Percentiles rank a stretch among this genome's conserved stretches.
These are phyloP conservation scores for Hyalella azteca DNA, from an alignment of 2,888 invertebrate genomes.

Conservation along the genomic window DNA sequence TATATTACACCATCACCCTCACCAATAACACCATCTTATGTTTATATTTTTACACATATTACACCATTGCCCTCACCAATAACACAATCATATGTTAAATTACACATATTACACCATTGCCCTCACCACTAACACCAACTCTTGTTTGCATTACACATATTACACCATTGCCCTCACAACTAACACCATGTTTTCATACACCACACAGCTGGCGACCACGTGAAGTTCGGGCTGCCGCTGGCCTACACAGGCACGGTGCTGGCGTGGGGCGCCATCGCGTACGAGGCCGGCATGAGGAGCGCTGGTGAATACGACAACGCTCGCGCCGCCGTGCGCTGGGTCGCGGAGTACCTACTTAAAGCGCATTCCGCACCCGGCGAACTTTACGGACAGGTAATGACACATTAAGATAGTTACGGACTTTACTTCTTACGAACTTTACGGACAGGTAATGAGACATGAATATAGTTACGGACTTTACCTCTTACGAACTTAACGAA, in stretches of 20 bases:
- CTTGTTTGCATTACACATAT: too few relatives aligned
- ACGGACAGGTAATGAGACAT: constrained; percentile 62
- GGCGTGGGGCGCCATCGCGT: constrained; percentile 44
- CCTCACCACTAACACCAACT: too few relatives aligned
- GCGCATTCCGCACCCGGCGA: constrained; percentile 33
- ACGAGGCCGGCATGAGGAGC: constrained; percentile 58
- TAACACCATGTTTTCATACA: background rate
- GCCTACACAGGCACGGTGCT: constrained; percentile 40
- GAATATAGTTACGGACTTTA: too few relatives aligned
- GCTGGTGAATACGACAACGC: constrained; percentile 52
- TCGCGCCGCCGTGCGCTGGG: constrained; percentile 40
- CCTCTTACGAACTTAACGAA: constrained; percentile 28
- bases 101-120: too few relatives aligned
- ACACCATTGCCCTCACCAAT: too few relatives aligned
- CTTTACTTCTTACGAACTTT: constrained; percentile 9
- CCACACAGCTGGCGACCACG: constrained; percentile 46
- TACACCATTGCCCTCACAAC: too few relatives aligned
- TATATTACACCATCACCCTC: too few relatives aligned
- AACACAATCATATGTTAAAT: too few relatives aligned
- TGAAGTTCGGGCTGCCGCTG: constrained; percentile 55
- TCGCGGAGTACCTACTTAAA: constrained; percentile 48
- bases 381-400: constrained; percentile 61
- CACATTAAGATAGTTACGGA: too few relatives aligned
- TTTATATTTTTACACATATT: too few relatives aligned
- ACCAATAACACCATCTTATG: too few relatives aligned